Conservation (phyloP, 2,113 vertebrate genomes). For the Antechinus flavipes region DNA sequence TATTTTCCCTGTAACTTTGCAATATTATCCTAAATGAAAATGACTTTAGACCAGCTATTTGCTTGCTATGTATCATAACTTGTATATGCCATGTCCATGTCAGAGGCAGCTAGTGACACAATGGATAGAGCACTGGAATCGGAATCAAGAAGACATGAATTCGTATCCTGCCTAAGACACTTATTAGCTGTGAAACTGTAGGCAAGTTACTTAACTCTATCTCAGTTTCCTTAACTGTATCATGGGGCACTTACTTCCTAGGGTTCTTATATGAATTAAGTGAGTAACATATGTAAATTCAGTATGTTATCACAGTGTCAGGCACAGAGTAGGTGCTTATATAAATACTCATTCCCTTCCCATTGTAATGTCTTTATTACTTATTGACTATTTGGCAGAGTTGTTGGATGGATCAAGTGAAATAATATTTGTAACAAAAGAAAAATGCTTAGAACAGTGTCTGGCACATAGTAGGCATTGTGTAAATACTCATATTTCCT, state of each 20-base stretch:
- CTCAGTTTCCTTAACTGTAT: not conserved
- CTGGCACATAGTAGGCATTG: not conserved
- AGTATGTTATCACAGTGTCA: not conserved
- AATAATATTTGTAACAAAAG: not conserved
- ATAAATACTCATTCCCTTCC: not conserved
- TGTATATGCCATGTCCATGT: not conserved
- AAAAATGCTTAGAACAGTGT: not conserved
- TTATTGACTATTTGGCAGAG: not conserved
- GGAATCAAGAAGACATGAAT: not conserved
- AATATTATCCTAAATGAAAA: conserved; percentile 1
- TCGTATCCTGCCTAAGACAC: not conserved
- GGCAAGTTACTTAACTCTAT: not conserved
- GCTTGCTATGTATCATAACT: not conserved
- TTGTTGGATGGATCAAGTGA: not conserved
- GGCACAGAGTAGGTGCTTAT: not conserved
- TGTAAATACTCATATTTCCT: not conserved
- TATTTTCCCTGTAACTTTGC: not conserved
- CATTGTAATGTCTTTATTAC: not conserved
- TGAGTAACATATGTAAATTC: not conserved
- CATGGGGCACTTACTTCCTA: not conserved
- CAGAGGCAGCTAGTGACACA: not conserved
- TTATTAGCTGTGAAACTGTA: not conserved
- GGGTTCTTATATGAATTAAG: not conserved
- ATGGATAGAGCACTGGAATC: not conserved
- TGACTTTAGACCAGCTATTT: not conserved